Percentiles rank a stretch among this genome's conserved stretches.
Conservation (phyloP, 23 tunicate species). For the Halocynthia roretzi region DNA sequence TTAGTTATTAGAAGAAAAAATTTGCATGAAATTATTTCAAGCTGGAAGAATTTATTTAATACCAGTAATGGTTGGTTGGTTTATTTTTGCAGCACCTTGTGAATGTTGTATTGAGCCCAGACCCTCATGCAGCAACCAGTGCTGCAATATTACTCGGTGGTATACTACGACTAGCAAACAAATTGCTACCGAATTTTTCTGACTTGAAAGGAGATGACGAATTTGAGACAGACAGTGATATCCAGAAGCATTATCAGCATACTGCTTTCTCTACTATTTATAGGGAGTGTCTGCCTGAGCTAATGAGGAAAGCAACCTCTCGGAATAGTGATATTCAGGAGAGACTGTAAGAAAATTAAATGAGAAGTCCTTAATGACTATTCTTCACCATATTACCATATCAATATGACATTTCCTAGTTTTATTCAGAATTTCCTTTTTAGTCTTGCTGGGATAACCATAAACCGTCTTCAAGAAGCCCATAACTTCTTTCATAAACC, state of each 20-base stretch:
- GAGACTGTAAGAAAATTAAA: neutral
- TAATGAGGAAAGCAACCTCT: constrained; percentile 9
- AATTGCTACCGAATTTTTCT: constrained; percentile 1
- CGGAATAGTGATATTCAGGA: neutral
- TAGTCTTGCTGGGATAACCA: constrained; percentile 43
- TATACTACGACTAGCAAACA: neutral
- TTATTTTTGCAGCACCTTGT: constrained; percentile 6
- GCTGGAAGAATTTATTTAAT: no score
- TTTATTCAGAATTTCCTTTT: neutral
- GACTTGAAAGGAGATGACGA: neutral
- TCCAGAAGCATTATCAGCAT: neutral
- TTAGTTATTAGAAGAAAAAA: neutral
- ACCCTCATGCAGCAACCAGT: neutral
- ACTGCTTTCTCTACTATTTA: neutral
- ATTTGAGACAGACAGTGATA: no score
- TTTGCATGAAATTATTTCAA: neutral
- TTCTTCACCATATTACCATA: no score
- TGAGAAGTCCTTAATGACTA: no score
- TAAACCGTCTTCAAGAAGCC: constrained; percentile 51
- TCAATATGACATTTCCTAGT: no score
- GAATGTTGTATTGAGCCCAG: constrained; percentile 6
- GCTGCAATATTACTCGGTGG: constrained; percentile 16
- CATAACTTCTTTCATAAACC: constrained; percentile 35
- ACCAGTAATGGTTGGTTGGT: no score
- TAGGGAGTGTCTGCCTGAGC: constrained; percentile 15